Conservation (phyloP, 2,113 vertebrate genomes). For the Ranitomeya imitator region DNA sequence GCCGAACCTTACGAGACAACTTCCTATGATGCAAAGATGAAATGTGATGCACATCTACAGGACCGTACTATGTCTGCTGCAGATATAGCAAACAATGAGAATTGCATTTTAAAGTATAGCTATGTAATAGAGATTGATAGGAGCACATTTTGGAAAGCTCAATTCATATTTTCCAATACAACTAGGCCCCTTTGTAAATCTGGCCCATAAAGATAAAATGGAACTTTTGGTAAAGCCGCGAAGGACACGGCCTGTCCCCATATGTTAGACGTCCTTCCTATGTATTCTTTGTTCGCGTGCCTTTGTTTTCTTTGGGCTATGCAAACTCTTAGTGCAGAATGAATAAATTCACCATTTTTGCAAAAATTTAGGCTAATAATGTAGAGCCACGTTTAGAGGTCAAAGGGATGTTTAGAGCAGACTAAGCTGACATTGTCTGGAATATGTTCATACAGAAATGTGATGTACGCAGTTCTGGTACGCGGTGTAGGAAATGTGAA, state of each 20-base stretch:
- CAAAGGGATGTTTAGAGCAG: slow-evolving; percentile 5
- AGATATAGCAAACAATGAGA: not conserved
- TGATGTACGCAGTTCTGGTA: not conserved
- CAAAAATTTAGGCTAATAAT: slow-evolving; percentile 15
- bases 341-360: slow-evolving; percentile 1
- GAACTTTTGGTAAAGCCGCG: not conserved
- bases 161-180: not conserved
- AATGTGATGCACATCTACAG: not conserved
- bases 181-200: not conserved
- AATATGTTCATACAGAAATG: not conserved
- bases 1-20: too few species aligned
- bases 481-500: not conserved
- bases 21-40: too few species aligned
- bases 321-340: slow-evolving; percentile 5
- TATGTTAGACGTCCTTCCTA: not conserved
- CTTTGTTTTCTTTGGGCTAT: slow-evolving; percentile 33
- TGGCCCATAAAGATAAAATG: not conserved
- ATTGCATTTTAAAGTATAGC: not conserved
- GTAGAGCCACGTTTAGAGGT: slow-evolving; percentile 2
- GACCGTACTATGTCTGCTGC: not conserved
- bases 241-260: not conserved
- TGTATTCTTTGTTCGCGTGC: not conserved
- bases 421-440: not conserved
- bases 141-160: not conserved
- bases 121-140: not conserved